Evolutionary conservation across 2,113 vertebrate genomes (phyloP), one percentile per base, ranked within the genome.

Genomic region (Menidia beryllina): DNA sequence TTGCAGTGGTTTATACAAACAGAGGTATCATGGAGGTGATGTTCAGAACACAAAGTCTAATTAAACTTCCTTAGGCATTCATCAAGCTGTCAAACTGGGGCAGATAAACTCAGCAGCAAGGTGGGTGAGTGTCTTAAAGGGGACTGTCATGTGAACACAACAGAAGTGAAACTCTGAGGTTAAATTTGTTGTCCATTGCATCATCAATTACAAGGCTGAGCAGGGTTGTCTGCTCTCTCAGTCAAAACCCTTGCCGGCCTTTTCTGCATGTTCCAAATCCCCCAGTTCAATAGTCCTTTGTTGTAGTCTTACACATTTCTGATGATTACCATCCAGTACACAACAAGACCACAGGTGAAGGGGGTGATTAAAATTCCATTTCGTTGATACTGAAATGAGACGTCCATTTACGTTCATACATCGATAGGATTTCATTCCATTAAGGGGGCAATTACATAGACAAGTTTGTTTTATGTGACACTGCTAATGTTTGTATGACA

Each of bases 351-450:
- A 10, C 55, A 58, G 41, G 69, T 15, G 54, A 72, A 61, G 63
- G 63, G n/a, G 72, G 63, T 72, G 68, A 75, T 83, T 80, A 77
- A 77, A 81, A 86, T 70, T 69, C 72, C 64, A 65, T 78, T 77
- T 49, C 77, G 38, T 19, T 7, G 1, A 51, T 70, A 19, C 72
- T 65, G 59, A 74, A 79, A 81, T 45, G 53, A 81, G 69, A 65
- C 49, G 49, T 79, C 69, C 73, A 70, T 68, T 82, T 86, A 70
- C 75, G 75, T 72, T 57, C 71, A 55, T 39, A 41, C 79, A 86
- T 89, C 50, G 38, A 91, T 87, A 72, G 10, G 43, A 75, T 69
- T 50, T 56, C 5, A 1, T 79, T 82, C 76, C 70, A 88, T 86
- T 81, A 63, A 63, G 54, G 67, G 56, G 45, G 20, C 65, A 66